Base-by-base conservation (phyloP, 1,140 invertebrate species). In the Drosophila micromelanica region DNA sequence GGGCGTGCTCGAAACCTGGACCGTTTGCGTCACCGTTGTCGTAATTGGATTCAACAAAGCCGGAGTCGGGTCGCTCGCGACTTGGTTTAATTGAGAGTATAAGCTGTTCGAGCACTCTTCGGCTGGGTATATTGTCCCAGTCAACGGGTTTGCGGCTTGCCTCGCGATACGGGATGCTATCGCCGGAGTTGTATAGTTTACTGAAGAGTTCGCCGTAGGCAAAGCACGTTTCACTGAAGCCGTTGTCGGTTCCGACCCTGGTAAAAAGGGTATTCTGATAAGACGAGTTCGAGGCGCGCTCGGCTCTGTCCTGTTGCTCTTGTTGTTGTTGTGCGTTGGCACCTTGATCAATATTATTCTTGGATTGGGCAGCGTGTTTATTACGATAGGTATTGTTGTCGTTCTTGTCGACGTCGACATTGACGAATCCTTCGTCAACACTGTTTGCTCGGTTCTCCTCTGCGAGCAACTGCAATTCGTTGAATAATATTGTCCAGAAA, bases 211-310 rank as follows among this genome's bases (percentile, higher is more conserved):
- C 76, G 69, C 52, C 42, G 79, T 45, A 81, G 76, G 86, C 82
- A 45, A 54, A 43, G 80, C 76, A 57, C 35, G 74, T 70, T 91
- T 91, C 90, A 73, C 62, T 77, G 79, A 73, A 60, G 73, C 52
- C 76, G 72, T 67, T 51, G 79, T 72, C 71, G 86, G 69, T 76
- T 70, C 80, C 81, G 81, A 80, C 51, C 90, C 81, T 90, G 90
- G 90, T 91, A 91, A 91, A 91, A 91, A 91, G 90, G 90, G 90
- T 90, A 91, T 81, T 80, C 80, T 86, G 32, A 89, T 87, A 65
- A 84, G 51, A 51, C 79, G 84, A 62, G 84, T 89, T 89, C 79
- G 84, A 89, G 84, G 84, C 84, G 73, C 37, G 20, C 52, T 84
- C 63, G 2, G 45, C 84, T 89, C 84, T 89, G 84, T 49, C 73